Base-by-base conservation (phyloP, 2,888 invertebrate species). In the Phengaris alcon region DNA sequence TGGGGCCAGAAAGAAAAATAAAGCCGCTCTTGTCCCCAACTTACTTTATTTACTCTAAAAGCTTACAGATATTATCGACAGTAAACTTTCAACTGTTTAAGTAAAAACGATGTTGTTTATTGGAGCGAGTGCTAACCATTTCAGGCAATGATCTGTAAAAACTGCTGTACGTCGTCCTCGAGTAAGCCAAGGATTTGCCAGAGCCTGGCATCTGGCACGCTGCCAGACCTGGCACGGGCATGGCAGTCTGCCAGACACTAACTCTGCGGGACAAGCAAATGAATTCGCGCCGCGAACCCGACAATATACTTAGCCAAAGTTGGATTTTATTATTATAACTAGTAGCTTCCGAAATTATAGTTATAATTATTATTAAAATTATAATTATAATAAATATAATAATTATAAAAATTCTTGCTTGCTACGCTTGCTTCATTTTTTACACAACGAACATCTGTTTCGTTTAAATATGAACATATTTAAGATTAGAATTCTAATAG, bases 81-180 rank as follows among this genome's bases (percentile, higher is more conserved):
- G 51, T 51, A 70, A 51, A 70, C 64, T 48, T 35, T 75, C 12
- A 54, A 57, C 64, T 68, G 74, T 73, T 70, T 54, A 76, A 78
- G 74, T 75, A 77, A 77, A 75, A 79, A 77, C 76, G 75, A 76
- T 77, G 78, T 35, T 76, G 78, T 78, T 80, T 79, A 79, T 77
- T 73, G 75, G 75, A 75, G 79, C 76, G 74, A 74, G 76, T 57
- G 75, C 73, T 74, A 72, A 77, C 77, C 78, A 78, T 79, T 79
- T 72, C 68, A 75, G 74, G 76, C 82, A 82, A 80, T 82, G 81
- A 81, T 78, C 81, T 80, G 81, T 80, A 79, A 80, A 82, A 82
- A 80, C 77, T 79, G 78, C 77, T 78, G 80, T 79, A 79, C 44
- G 64, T 64, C 64, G 35, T 64, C 64, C 79, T 78, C 77, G 78